Percentiles rank a stretch among this genome's conserved stretches.
Evolutionary conservation across 2,113 vertebrate genomes (phyloP).

Genomic region (Aldabrachelys gigantea): DNA sequence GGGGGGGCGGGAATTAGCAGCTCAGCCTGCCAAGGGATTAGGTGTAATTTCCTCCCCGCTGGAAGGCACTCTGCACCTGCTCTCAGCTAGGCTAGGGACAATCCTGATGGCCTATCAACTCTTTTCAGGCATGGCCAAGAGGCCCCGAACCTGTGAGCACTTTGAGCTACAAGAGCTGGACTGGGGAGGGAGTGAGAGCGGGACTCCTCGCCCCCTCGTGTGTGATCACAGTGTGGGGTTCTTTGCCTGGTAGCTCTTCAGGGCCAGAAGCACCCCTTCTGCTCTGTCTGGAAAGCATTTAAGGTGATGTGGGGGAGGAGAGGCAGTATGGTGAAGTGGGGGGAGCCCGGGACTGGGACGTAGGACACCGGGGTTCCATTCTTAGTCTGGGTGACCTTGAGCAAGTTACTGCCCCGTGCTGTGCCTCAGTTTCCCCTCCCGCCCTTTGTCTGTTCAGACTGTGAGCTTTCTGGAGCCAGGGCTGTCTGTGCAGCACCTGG

Average conservation of each 20-base stretch:
- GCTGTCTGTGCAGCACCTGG: background rate
- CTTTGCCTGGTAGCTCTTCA: background rate
- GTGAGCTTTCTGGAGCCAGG: background rate
- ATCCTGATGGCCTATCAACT: background rate
- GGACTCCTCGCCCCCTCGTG: no score
- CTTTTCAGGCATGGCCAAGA: background rate
- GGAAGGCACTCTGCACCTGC: background rate
- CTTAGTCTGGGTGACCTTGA: background rate
- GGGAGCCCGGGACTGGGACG: accelerated
- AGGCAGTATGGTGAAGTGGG: accelerated
- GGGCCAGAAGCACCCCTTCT: background rate
- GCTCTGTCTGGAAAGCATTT: background rate
- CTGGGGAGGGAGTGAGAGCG: background rate
- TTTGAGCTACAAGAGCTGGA: background rate
- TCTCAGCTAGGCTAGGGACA: background rate
- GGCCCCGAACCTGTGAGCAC: no score
- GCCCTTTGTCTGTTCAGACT: background rate
- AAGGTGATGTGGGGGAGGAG: background rate
- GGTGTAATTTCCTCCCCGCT: background rate
- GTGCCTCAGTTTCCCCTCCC: background rate
- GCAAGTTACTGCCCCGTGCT: background rate
- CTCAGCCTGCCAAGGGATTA: background rate
- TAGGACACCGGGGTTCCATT: background rate
- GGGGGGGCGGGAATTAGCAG: background rate
- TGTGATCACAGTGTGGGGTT: background rate